Conservation (phyloP, 1,140 invertebrate species). For the Samia ricini region DNA sequence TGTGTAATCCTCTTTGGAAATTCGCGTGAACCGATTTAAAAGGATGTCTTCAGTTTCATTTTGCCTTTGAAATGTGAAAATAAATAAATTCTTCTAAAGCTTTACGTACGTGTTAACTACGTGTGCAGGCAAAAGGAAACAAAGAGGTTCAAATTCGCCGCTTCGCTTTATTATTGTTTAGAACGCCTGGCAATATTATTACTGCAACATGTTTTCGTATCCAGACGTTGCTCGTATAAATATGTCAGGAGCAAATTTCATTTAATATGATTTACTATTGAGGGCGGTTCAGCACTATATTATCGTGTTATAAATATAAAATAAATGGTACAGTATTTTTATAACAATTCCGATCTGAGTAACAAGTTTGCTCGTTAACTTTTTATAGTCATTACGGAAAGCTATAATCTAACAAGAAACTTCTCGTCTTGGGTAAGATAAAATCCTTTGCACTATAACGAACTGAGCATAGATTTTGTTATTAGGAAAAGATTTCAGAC, state of each 20-base stretch:
- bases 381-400: neutral
- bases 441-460: neutral
- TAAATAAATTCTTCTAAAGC: conserved; percentile 13
- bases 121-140: conserved; percentile 15
- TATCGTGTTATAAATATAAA: neutral
- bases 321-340: neutral
- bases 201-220: neutral
- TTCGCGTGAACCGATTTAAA: conserved; percentile 20
- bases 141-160: neutral
- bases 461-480: neutral
- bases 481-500: neutral
- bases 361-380: neutral
- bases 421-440: neutral
- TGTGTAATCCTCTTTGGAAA: conserved; percentile 15
- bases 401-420: neutral
- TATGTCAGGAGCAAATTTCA: neutral
- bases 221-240: neutral
- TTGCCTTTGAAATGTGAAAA: neutral
- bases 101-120: conserved; percentile 28
- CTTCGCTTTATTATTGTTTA: conserved; percentile 8
- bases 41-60: conserved; percentile 15
- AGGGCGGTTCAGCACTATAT: neutral
- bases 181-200: conserved; percentile 8
- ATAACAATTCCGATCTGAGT: neutral
- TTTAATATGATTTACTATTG: neutral